Conservation (phyloP, 2,888 invertebrate genomes). For the Sicus ferrugineus region DNA sequence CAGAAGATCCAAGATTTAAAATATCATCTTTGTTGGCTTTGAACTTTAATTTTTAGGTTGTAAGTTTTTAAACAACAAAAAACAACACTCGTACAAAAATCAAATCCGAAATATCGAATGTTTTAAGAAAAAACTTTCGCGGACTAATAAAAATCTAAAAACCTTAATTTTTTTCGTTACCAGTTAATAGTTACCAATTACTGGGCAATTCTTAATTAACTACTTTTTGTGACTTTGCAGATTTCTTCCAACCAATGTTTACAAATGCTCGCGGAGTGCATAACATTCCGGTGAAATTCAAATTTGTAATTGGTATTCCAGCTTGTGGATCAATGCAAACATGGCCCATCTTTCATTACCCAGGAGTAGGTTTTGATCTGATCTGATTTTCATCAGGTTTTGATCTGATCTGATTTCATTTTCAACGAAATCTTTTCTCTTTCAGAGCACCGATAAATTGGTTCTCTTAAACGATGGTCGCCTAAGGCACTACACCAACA, state of each 20-base stretch:
- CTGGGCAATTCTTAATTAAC: no score
- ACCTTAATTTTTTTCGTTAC: not conserved
- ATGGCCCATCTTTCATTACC: conserved; percentile 72
- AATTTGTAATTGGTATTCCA: conserved; percentile 72
- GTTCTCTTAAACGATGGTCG: conserved; percentile 75
- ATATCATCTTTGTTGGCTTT: no score
- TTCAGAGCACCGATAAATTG: conserved; percentile 66
- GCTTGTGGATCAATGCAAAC: conserved; percentile 76
- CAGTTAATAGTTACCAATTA: no score
- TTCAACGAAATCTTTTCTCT: conserved; percentile 40
- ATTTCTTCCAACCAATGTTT: conserved; percentile 69
- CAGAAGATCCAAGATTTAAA: no score
- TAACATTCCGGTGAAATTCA: conserved; percentile 68
- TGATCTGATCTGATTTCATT: no score
- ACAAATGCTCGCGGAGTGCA: conserved; percentile 71
- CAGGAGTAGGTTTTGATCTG: conserved; percentile 52
- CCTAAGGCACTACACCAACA: conserved; percentile 76
- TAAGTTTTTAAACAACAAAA: no score
- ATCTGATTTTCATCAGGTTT: no score
- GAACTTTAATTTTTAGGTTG: no score
- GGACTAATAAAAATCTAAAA: no score
- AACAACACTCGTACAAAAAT: no score
- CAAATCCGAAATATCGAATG: no score
- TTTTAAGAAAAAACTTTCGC: no score
- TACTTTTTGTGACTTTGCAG: conserved; percentile 44